A percentile compares a stretch with the other conserved stretches of the same genome.
phyloP scores from a whole-genome alignment of 2,888 invertebrate genomes.

The Petrolisthes cinctipes region DNA sequence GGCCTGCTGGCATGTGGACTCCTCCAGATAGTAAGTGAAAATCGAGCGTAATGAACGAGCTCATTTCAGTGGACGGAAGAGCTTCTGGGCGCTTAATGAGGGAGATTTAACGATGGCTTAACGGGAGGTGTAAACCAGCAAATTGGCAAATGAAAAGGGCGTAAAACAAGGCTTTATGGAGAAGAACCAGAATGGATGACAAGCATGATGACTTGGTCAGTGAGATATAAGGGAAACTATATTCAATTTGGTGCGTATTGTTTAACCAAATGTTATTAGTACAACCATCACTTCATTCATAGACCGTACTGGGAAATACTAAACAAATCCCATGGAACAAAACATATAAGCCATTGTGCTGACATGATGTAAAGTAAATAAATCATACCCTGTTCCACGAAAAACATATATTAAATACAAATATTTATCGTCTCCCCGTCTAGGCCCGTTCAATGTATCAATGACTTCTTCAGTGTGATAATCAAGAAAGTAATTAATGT shows the following conservation, averaged over 20 bases:
- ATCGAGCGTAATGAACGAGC: constrained; percentile 37
- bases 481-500: no score
- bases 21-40: constrained; percentile 11
- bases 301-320: no score
- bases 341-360: no score
- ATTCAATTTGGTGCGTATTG: not conserved
- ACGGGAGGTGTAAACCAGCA: constrained; percentile 43
- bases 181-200: not conserved
- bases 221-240: not conserved
- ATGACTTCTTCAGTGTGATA: no score
- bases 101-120: constrained; percentile 28
- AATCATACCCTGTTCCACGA: no score
- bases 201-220: not conserved
- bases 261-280: no score
- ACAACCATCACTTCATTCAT: no score
- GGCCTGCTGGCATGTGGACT: not conserved
- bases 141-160: constrained; percentile 34
- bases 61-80: constrained; percentile 28
- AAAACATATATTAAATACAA: no score
- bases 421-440: no score
- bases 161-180: not conserved
- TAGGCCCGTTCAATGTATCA: no score
- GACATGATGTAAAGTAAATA: no score
- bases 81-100: constrained; percentile 34
- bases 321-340: no score